phyloP scores from a whole-genome alignment of 2,888 invertebrate genomes.

The Clivina fossor region DNA sequence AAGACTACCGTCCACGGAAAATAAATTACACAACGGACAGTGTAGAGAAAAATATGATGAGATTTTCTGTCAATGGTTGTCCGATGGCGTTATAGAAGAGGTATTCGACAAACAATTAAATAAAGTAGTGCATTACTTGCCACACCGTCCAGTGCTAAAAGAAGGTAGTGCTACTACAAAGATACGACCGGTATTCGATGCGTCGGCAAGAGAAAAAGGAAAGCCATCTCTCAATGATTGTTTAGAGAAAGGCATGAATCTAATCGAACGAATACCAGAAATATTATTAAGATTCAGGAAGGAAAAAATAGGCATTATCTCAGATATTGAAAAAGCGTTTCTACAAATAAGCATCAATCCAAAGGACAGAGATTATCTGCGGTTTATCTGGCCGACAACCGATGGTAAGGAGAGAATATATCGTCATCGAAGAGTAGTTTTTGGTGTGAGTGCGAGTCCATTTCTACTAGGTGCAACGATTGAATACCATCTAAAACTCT shows the following conservation, averaged over 20 bases:
- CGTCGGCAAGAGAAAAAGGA: constrained; percentile 38
- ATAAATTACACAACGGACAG: constrained; percentile 37
- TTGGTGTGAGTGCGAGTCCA: background rate
- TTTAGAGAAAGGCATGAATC: constrained; percentile 42
- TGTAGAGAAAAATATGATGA: constrained; percentile 39
- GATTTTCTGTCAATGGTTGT: constrained; percentile 43
- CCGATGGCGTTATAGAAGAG: constrained; percentile 35
- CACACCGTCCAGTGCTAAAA: constrained; percentile 42
- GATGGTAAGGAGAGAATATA: background rate
- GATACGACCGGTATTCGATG: constrained; percentile 44
- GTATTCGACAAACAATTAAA: constrained; percentile 16
- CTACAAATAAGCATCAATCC: constrained; percentile 38
- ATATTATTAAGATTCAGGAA: constrained; percentile 37
- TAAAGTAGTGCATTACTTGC: constrained; percentile 36
- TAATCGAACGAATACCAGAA: constrained; percentile 41
- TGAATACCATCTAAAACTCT: background rate
- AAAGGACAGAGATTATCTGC: constrained; percentile 38
- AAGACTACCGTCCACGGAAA: constrained; percentile 39
- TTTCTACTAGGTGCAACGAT: constrained; percentile 6
- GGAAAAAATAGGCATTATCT: constrained; percentile 36
- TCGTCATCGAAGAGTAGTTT: constrained; percentile 11
- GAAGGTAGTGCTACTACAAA: constrained; percentile 40
- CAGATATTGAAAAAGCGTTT: constrained; percentile 44
- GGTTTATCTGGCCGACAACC: constrained; percentile 39
- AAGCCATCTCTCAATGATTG: constrained; percentile 44